These are phyloP conservation scores for Molossus molossus DNA, from an alignment of 2,797 vertebrate species.

Conservation along the genomic window DNA sequence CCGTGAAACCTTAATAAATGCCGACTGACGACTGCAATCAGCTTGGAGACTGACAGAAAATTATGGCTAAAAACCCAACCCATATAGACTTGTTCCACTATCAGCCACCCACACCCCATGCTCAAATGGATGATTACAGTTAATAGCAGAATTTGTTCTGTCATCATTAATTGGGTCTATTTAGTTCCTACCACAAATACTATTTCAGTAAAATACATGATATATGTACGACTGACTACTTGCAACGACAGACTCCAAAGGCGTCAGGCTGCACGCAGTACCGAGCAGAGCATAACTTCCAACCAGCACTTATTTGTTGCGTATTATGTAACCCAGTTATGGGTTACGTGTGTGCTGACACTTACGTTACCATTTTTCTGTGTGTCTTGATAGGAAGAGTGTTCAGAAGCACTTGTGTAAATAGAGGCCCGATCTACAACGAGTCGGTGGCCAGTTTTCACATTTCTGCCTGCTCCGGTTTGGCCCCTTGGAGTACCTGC, in stretches of 20 bases:
- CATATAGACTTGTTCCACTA: background rate
- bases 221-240: too few relatives aligned
- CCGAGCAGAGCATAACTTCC: background rate
- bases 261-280: background rate
- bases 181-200: background rate
- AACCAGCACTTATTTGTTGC: background rate
- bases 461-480: background rate
- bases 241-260: background rate
- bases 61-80: background rate
- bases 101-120: background rate
- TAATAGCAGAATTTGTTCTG: slow-evolving; percentile 1
- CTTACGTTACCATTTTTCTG: background rate
- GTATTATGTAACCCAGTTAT: background rate
- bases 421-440: background rate
- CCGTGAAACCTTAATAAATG: background rate
- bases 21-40: background rate
- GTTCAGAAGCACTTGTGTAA: background rate
- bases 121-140: background rate
- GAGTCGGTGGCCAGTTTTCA: background rate
- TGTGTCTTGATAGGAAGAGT: background rate
- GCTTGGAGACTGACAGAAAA: slow-evolving; percentile 33
- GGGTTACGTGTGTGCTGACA: background rate
- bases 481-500: background rate
- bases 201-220: background rate
- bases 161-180: background rate